A percentile compares a stretch with the other conserved stretches of the same genome.
Conservation (phyloP, 2,888 invertebrate genomes). For the Tyria jacobaeae region DNA sequence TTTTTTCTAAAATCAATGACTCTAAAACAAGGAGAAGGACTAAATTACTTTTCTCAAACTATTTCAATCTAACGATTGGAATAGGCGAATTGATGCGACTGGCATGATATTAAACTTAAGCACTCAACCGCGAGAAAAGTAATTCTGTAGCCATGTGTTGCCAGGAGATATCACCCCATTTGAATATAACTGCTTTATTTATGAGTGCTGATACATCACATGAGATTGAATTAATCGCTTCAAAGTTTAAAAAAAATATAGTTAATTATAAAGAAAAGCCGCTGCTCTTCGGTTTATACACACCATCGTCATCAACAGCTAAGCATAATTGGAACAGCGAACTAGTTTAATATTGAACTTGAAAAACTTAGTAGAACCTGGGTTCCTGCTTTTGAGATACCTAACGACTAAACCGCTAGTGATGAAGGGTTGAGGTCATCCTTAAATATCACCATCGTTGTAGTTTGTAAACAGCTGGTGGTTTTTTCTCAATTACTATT, state of each 20-base stretch:
- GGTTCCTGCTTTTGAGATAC: too few species aligned
- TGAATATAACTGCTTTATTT: not conserved
- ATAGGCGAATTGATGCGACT: conserved; percentile 55
- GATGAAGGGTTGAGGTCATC: too few species aligned
- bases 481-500: not conserved
- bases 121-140: conserved; percentile 57
- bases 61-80: conserved; percentile 59
- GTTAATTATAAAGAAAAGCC: not conserved
- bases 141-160: conserved; percentile 47
- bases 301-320: not conserved
- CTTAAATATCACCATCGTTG: not conserved
- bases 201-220: not conserved
- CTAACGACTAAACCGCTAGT: too few species aligned
- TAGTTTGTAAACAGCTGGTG: not conserved
- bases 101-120: conserved; percentile 59
- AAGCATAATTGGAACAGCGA: too few species aligned
- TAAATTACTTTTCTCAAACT: conserved; percentile 58
- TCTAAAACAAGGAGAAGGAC: conserved; percentile 44
- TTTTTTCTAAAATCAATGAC: conserved; percentile 31
- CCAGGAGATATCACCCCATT: not conserved
- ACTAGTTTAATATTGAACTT: too few species aligned
- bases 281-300: not conserved
- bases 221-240: too few species aligned
- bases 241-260: too few species aligned
- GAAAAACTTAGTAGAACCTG: too few species aligned